Conservation (phyloP, 2,888 invertebrate species). For the Balanococcus diminutus region DNA sequence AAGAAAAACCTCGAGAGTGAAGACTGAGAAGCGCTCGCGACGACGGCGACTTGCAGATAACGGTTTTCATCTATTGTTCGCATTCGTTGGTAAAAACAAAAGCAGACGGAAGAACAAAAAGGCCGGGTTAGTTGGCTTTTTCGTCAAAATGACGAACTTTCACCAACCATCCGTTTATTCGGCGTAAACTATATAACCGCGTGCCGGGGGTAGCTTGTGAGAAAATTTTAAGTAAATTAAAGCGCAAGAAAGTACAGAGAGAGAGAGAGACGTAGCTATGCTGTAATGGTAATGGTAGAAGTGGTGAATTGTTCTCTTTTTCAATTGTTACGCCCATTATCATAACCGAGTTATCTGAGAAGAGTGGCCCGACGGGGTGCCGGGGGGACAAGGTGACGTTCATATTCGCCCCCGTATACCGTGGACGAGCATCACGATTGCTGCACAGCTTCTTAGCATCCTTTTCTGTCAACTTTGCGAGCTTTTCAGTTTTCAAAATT, state of each 20-base stretch:
- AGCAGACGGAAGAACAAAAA: constrained; percentile 52
- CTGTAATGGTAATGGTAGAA: constrained; percentile 13
- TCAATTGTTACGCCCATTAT: constrained; percentile 55
- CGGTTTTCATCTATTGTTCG: constrained; percentile 49
- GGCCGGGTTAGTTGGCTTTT: constrained; percentile 53
- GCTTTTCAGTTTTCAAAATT: not conserved
- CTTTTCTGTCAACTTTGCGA: not conserved
- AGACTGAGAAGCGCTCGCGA: not conserved
- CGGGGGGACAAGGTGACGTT: not conserved
- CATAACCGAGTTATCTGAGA: constrained; percentile 54
- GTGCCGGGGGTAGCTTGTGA: not conserved
- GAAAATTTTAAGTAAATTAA: constrained; percentile 49
- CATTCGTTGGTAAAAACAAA: constrained; percentile 46
- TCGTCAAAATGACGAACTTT: constrained; percentile 54
- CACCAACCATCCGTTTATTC: constrained; percentile 50
- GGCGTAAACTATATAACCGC: constrained; percentile 41
- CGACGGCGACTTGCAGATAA: constrained; percentile 48
- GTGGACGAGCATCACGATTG: not conserved
- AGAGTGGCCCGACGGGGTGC: not conserved
- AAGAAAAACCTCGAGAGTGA: not conserved
- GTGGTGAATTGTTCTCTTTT: constrained; percentile 46
- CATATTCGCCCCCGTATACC: not conserved
- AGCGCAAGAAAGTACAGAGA: not conserved
- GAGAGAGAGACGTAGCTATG: not conserved
- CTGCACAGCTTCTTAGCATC: not conserved